Evolutionary conservation across 2,888 invertebrate species (phyloP).

Genomic region (Athrips mouffetella): DNA sequence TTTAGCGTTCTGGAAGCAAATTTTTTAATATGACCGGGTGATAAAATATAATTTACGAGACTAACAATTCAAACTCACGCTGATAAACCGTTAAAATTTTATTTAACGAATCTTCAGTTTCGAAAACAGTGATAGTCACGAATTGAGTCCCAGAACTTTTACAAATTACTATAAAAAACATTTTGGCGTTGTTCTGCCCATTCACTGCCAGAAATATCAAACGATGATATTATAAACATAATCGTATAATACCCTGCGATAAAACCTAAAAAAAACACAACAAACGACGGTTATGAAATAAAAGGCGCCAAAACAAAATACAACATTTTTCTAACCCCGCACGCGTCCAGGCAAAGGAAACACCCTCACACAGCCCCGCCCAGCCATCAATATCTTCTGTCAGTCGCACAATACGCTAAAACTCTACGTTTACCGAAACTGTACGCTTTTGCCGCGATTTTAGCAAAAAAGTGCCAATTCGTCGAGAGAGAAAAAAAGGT

Average conservation of each 20-base stretch:
- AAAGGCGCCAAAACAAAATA: constrained; percentile 10
- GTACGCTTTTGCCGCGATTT: constrained; percentile 29
- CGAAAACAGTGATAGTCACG: too few relatives aligned
- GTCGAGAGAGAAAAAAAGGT: neutral
- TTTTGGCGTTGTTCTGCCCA: neutral
- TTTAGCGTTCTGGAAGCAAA: too few relatives aligned
- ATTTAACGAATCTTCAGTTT: too few relatives aligned
- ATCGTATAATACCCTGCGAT: neutral
- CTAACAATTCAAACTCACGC: too few relatives aligned
- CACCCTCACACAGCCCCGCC: constrained; percentile 11
- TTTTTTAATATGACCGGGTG: too few relatives aligned
- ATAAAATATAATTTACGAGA: too few relatives aligned
- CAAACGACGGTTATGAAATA: constrained; percentile 1
- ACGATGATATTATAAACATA: neutral
- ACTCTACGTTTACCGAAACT: constrained; percentile 16
- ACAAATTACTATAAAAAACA: too few relatives aligned
- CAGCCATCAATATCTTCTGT: constrained; percentile 17
- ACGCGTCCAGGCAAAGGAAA: constrained; percentile 7
- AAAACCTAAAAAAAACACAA: neutral
- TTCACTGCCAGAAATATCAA: neutral
- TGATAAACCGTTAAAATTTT: too few relatives aligned
- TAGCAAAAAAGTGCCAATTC: neutral
- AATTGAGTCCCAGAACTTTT: too few relatives aligned
- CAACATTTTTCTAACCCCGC: constrained; percentile 15
- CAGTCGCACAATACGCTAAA: constrained; percentile 9